A percentile compares a stretch with the other conserved stretches of the same genome.
These are phyloP conservation scores for Thunnus thynnus DNA, from an alignment of 2,113 vertebrate genomes.

Conservation along the genomic window DNA sequence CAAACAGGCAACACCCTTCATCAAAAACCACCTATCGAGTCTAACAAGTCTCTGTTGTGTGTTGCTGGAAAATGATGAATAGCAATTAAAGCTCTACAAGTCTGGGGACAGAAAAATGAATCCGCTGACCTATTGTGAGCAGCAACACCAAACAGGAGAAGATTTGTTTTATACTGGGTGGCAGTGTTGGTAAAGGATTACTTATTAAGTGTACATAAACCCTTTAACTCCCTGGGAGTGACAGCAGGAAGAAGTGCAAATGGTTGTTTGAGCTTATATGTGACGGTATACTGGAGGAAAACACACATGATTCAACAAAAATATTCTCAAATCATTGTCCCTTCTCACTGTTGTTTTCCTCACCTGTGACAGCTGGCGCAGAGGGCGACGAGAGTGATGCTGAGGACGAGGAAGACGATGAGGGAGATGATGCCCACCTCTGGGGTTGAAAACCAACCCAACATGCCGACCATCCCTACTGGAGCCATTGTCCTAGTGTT, in stretches of 20 bases:
- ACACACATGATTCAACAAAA: background rate
- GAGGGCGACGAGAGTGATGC: conserved; percentile 63
- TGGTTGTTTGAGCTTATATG: background rate
- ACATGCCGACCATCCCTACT: conserved; percentile 25
- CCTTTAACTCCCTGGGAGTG: conserved; percentile 4
- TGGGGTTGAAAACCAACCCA: conserved; percentile 61
- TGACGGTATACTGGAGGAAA: background rate
- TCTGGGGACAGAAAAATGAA: background rate
- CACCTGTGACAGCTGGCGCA: conserved; percentile 72
- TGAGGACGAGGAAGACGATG: conserved; percentile 70
- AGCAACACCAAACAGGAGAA: background rate
- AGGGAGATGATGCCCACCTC: conserved; percentile 73
- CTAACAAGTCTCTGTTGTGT: conserved; percentile 48
- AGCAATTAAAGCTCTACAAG: background rate
- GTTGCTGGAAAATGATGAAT: conserved; percentile 9
- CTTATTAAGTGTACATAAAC: background rate
- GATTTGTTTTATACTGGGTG: conserved; percentile 10
- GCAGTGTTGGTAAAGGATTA: background rate
- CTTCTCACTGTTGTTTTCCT: conserved; percentile 4
- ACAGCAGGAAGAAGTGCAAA: background rate
- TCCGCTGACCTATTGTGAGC: background rate
- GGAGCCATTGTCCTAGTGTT: conserved; percentile 72
- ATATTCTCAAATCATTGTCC: background rate
- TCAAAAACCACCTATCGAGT: conserved; percentile 55
- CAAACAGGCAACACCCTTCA: conserved; percentile 62